Conservation (phyloP, 2,888 invertebrate genomes). For the Sabatieria punctata region DNA sequence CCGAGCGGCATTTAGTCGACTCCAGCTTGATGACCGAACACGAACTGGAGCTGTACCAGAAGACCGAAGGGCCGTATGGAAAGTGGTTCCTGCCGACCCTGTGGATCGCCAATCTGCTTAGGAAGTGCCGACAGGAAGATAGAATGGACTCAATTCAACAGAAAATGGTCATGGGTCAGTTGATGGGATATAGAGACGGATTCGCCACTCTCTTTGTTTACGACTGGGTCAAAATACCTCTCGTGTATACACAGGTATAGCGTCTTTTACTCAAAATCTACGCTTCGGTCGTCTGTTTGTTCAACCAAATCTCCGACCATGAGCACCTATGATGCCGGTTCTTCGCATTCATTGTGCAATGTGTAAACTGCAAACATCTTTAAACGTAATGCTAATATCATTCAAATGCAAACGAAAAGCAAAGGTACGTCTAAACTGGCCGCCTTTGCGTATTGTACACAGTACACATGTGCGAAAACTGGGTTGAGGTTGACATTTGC, state of each 20-base stretch:
- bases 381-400: no score
- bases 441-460: no score
- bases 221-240: slow-evolving; percentile 4
- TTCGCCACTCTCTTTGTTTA: not conserved
- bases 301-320: no score
- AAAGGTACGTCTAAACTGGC: no score
- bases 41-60: not conserved
- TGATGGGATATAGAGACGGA: not conserved
- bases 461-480: no score
- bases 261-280: not conserved
- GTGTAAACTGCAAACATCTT: no score
- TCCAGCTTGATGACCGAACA: slow-evolving; percentile 3
- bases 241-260: slow-evolving; percentile 4
- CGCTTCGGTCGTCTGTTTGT: no score
- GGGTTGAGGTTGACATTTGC: no score
- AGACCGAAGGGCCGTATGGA: not conserved
- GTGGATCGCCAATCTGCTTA: slow-evolving; percentile 3
- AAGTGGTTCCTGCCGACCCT: slow-evolving; percentile 3
- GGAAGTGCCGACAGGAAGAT: not conserved
- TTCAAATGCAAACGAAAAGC: no score
- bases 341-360: no score
- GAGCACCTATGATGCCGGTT: no score
- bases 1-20: slow-evolving; percentile 1
- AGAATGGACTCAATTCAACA: not conserved
- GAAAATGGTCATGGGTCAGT: not conserved